These are phyloP conservation scores for Turritopsis rubra DNA, from an alignment of 30 jellyfish, hydroid and myxozoan genomes.

Conservation along the genomic window DNA sequence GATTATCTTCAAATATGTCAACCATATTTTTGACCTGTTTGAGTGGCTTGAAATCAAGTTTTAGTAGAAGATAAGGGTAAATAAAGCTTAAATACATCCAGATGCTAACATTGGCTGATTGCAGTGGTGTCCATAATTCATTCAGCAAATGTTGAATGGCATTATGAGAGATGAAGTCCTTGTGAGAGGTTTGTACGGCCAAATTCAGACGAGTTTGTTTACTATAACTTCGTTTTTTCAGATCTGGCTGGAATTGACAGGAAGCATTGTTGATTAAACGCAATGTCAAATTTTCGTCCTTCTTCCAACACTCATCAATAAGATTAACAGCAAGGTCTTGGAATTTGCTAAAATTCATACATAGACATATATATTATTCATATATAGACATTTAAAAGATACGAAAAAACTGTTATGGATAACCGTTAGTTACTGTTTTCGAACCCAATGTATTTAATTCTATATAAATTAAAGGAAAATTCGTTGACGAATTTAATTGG, in stretches of 20 bases:
- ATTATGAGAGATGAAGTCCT: slow-evolving; percentile 71
- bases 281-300: slow-evolving; percentile 38
- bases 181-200: slow-evolving; percentile 66
- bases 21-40: neutral
- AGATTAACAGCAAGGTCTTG: slow-evolving; percentile 47
- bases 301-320: slow-evolving; percentile 51
- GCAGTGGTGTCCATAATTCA: slow-evolving; percentile 53
- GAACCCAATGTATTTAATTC: no score
- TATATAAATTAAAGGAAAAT: no score
- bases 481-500: no score
- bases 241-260: slow-evolving; percentile 12
- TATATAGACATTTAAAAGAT: no score
- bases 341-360: slow-evolving; percentile 37
- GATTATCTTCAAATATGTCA: neutral
- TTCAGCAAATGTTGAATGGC: slow-evolving; percentile 59
- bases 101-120: neutral
- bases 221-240: slow-evolving; percentile 8
- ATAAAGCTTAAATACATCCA: no score
- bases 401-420: no score
- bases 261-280: slow-evolving; percentile 45
- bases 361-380: no score
- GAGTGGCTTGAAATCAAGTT: neutral
- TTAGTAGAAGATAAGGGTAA: neutral
- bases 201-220: slow-evolving; percentile 46
- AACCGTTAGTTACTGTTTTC: no score